Evolutionary conservation across 2,797 vertebrate genomes (phyloP).

Genomic region (Gadopsis bispinosus): DNA sequence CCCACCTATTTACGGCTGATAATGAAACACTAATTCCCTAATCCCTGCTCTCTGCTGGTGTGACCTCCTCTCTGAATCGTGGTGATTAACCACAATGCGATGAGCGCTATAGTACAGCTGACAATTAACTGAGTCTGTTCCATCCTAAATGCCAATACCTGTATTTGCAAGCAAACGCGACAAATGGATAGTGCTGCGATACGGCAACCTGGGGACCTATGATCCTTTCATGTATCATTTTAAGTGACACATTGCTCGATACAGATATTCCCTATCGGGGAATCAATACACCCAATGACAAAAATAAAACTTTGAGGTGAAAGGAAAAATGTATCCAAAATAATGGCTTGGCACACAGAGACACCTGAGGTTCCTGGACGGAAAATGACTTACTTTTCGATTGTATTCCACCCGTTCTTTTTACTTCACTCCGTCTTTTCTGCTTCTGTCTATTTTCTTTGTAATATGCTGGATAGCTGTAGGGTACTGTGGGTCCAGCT

Average conservation of each 20-base stretch:
- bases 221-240: conserved; percentile 73
- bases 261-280: conserved; percentile 57
- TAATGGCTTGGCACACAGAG: conserved; percentile 41
- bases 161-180: conserved; percentile 60
- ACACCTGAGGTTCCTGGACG: conserved; percentile 30
- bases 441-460: conserved; percentile 48
- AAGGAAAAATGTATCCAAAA: conserved; percentile 45
- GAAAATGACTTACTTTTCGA: conserved; percentile 21
- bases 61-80: neutral
- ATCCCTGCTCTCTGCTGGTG: conserved; percentile 7
- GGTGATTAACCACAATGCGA: conserved; percentile 24
- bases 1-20: conserved; percentile 34
- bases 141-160: conserved; percentile 65
- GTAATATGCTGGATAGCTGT: conserved; percentile 56
- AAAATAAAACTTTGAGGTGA: conserved; percentile 49
- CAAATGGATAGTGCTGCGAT: conserved; percentile 57
- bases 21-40: conserved; percentile 45
- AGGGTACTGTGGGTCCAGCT: conserved; percentile 32
- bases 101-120: conserved; percentile 45
- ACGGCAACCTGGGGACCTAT: conserved; percentile 60
- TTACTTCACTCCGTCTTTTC: conserved; percentile 32
- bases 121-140: conserved; percentile 50
- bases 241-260: conserved; percentile 75
- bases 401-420: conserved; percentile 18
- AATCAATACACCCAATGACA: conserved; percentile 63